A percentile compares a stretch with the other conserved stretches of the same genome.
phyloP scores from a whole-genome alignment of 2,888 invertebrate species.

The Patella pellucida region DNA sequence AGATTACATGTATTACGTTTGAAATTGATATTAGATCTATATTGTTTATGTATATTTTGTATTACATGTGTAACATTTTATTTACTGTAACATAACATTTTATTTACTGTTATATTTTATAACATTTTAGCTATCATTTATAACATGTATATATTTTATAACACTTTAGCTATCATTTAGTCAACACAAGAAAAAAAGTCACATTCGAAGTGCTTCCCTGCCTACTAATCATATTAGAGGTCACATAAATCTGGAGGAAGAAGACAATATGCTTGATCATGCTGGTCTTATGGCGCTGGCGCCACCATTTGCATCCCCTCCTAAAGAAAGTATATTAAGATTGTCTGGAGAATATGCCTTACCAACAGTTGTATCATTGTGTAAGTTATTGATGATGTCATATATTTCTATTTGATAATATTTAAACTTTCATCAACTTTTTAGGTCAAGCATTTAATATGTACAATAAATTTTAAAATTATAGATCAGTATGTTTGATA shows the following conservation, averaged over 20 bases:
- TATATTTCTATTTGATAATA: no score
- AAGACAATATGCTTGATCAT: constrained; percentile 28
- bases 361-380: constrained; percentile 25
- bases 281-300: constrained; percentile 43
- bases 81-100: no score
- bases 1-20: no score
- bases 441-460: no score
- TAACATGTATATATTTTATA: constrained; percentile 22
- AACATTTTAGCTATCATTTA: constrained; percentile 28
- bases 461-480: no score
- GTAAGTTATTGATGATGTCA: not conserved
- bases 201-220: constrained; percentile 46
- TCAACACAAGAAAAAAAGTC: constrained; percentile 16
- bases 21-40: no score
- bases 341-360: constrained; percentile 51
- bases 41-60: no score
- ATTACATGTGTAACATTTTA: no score
- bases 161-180: constrained; percentile 31
- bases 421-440: no score
- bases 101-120: not conserved
- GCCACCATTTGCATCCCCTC: constrained; percentile 56
- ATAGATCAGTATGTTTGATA: no score
- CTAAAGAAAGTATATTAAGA: constrained; percentile 45
- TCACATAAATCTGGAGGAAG: constrained; percentile 7
- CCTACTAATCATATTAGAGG: constrained; percentile 35